A percentile compares a stretch with the other conserved stretches of the same genome.
Evolutionary conservation across 2,113 vertebrate species (phyloP).

Genomic region (Cryptotis parvus): DNA sequence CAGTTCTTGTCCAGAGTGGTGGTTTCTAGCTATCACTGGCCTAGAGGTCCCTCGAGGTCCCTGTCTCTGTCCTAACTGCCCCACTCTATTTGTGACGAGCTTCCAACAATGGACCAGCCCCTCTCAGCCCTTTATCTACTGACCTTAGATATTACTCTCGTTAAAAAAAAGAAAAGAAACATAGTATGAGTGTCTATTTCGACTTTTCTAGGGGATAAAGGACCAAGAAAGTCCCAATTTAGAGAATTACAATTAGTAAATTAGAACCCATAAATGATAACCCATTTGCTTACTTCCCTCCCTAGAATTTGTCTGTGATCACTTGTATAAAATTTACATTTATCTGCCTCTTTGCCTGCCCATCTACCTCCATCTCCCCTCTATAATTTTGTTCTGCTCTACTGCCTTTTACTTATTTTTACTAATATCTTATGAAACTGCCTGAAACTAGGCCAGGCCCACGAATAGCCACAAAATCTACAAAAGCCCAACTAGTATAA

Average conservation of each 20-base stretch:
- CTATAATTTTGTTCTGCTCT: neutral
- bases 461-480: neutral
- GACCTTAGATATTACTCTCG: no score
- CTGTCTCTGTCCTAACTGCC: no score
- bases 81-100: no score
- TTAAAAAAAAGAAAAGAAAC: no score
- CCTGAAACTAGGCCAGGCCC: slow-evolving; percentile 25
- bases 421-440: neutral
- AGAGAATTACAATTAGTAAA: slow-evolving; percentile 7
- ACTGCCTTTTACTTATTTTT: neutral
- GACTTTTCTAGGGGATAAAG: slow-evolving; percentile 5
- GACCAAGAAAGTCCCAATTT: neutral
- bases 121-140: no score
- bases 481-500: neutral
- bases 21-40: no score
- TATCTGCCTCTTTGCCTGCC: neutral
- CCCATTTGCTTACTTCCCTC: neutral
- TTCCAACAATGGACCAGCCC: no score
- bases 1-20: no score
- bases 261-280: slow-evolving; percentile 28
- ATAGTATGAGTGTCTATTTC: neutral
- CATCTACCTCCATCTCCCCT: neutral
- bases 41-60: no score
- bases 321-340: slow-evolving; percentile 18
- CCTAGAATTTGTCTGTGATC: slow-evolving; percentile 11